Conservation (phyloP, 2,888 invertebrate genomes). For the Gymnosoma rotundatum region DNA sequence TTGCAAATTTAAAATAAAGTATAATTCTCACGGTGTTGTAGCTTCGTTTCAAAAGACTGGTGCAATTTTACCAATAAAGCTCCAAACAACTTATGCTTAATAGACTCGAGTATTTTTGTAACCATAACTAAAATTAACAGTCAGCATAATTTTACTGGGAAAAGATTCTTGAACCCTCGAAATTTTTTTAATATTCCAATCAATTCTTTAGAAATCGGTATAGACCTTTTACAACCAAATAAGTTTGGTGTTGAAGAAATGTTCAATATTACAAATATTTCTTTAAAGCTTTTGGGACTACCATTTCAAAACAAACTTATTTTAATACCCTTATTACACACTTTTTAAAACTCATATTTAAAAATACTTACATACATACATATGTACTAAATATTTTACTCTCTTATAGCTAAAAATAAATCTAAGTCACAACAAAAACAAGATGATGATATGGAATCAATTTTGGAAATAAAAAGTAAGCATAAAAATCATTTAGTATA, state of each 20-base stretch:
- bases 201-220: slow-evolving; percentile 7
- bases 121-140: neutral
- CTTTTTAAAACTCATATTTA: neutral
- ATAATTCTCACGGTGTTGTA: too few relatives aligned
- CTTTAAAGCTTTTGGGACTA: neutral
- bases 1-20: neutral
- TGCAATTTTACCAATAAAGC: neutral
- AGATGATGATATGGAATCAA: neutral
- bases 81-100: slow-evolving; percentile 1
- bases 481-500: neutral
- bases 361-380: too few relatives aligned
- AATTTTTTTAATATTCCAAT: slow-evolving; percentile 1
- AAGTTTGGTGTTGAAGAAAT: neutral
- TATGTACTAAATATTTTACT: neutral
- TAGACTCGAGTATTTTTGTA: neutral
- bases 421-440: slow-evolving; percentile 1
- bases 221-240: neutral
- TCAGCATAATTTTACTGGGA: too few relatives aligned
- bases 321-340: neutral
- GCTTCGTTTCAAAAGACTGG: neutral
- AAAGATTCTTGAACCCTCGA: neutral
- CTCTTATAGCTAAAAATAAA: slow-evolving; percentile 3
- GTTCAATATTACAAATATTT: neutral
- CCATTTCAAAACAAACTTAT: neutral
- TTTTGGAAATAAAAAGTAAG: neutral